Percentiles rank a stretch among this genome's conserved stretches.
Conservation (phyloP, 2,888 invertebrate genomes). For the Ornithoptera alexandrae region DNA sequence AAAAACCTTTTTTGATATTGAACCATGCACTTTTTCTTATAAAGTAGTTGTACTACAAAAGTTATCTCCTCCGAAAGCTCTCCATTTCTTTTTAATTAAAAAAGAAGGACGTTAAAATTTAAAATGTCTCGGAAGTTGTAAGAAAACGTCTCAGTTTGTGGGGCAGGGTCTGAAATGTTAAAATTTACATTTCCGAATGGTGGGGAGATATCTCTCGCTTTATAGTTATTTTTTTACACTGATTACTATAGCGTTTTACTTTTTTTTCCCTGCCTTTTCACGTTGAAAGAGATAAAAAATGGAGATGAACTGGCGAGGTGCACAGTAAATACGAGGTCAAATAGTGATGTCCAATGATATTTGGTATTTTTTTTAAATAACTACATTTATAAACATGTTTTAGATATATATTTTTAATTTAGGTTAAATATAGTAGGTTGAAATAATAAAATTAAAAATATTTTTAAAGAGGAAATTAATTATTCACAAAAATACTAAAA, state of each 20-base stretch:
- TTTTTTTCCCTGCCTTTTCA: constrained; percentile 71
- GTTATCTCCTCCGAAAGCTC: not conserved
- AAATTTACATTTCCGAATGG: constrained; percentile 52
- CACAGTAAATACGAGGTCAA: constrained; percentile 75
- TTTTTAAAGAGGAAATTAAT: no score
- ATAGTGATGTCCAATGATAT: constrained; percentile 45
- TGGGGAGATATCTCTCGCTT: constrained; percentile 56
- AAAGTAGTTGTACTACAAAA: not conserved
- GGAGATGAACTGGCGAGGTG: constrained; percentile 79
- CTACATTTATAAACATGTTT: not conserved
- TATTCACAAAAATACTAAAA: no score
- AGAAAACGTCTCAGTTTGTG: constrained; percentile 31
- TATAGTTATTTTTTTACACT: constrained; percentile 67
- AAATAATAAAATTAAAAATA: no score
- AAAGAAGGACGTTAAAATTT: constrained; percentile 10
- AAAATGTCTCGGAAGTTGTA: constrained; percentile 8
- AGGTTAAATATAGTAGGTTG: no score
- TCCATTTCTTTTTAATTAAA: constrained; percentile 13
- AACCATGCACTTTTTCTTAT: not conserved
- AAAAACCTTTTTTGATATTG: not conserved
- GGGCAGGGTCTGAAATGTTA: constrained; percentile 45
- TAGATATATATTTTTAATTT: no score
- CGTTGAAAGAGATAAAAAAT: constrained; percentile 77
- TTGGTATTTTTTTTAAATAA: not conserved
- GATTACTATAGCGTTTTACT: constrained; percentile 75